Evolutionary conservation across 2,888 invertebrate genomes (phyloP).

Genomic region (Bellardia pandia): DNA sequence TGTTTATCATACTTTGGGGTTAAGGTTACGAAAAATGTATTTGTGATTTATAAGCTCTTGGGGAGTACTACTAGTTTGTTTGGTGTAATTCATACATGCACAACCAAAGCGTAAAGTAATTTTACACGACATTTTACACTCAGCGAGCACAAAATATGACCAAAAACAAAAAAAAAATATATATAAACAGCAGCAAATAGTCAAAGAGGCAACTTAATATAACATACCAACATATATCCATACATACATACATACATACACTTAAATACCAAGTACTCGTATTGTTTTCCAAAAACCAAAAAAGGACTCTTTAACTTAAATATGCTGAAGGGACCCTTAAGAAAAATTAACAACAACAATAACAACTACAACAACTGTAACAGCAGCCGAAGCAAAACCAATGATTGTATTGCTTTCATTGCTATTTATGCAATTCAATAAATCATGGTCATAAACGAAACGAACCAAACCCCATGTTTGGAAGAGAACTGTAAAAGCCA

Average conservation of each 20-base stretch:
- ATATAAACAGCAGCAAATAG: constrained; percentile 24
- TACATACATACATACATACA: background rate
- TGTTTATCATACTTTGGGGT: constrained; percentile 50
- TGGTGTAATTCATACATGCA: constrained; percentile 52
- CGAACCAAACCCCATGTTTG: constrained; percentile 37
- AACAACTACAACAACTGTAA: constrained; percentile 28
- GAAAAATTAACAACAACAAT: constrained; percentile 50
- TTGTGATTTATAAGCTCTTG: constrained; percentile 75
- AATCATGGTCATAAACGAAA: constrained; percentile 79
- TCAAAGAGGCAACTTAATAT: constrained; percentile 42
- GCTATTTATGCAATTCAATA: constrained; percentile 83
- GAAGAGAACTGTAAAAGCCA: background rate
- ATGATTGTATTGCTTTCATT: constrained; percentile 82
- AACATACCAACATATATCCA: background rate
- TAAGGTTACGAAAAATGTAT: constrained; percentile 68
- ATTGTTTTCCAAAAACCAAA: background rate
- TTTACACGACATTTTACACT: constrained; percentile 76
- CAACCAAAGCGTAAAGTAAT: constrained; percentile 75
- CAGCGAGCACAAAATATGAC: constrained; percentile 65
- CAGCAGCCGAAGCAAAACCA: constrained; percentile 66
- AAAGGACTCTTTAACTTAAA: constrained; percentile 78
- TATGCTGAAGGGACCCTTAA: constrained; percentile 78
- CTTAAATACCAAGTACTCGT: background rate
- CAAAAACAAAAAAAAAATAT: constrained; percentile 16
- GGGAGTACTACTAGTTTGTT: constrained; percentile 67